Evolutionary conservation across 2,888 invertebrate genomes (phyloP).

Genomic region (Blera fallax): DNA sequence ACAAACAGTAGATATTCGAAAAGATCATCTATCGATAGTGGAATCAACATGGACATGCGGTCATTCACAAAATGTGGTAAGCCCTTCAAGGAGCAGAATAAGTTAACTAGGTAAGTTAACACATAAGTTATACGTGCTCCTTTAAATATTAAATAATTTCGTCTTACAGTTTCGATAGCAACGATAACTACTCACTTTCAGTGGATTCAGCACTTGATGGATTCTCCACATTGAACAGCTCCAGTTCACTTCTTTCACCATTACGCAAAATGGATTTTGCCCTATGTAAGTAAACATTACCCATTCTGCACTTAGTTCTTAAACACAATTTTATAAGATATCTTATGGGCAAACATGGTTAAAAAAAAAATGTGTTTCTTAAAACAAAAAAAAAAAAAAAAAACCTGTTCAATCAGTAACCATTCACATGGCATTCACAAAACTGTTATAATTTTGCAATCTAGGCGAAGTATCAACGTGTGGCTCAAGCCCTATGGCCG

Average conservation of each 20-base stretch:
- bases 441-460: conserved; percentile 70
- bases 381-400: conserved; percentile 4
- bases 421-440: conserved; percentile 34
- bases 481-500: conserved; percentile 81
- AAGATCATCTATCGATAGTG: conserved; percentile 90
- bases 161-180: conserved; percentile 79
- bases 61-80: conserved; percentile 79
- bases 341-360: conserved; percentile 10
- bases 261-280: conserved; percentile 91
- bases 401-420: conserved; percentile 14
- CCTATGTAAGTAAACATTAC: conserved; percentile 87
- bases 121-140: no score
- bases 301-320: conserved; percentile 1
- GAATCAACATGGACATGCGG: conserved; percentile 87
- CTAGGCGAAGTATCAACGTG: conserved; percentile 82
- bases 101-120: conserved; percentile 77
- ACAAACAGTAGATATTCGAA: conserved; percentile 84
- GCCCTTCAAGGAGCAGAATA: conserved; percentile 82
- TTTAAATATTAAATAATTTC: background rate
- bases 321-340: conserved; percentile 80
- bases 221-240: conserved; percentile 74
- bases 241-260: conserved; percentile 82
- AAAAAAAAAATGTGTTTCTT: no score
- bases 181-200: conserved; percentile 81
- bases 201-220: conserved; percentile 81